Base-by-base conservation (phyloP, 2,113 vertebrate genomes). In the Salvelinus namaycush region DNA sequence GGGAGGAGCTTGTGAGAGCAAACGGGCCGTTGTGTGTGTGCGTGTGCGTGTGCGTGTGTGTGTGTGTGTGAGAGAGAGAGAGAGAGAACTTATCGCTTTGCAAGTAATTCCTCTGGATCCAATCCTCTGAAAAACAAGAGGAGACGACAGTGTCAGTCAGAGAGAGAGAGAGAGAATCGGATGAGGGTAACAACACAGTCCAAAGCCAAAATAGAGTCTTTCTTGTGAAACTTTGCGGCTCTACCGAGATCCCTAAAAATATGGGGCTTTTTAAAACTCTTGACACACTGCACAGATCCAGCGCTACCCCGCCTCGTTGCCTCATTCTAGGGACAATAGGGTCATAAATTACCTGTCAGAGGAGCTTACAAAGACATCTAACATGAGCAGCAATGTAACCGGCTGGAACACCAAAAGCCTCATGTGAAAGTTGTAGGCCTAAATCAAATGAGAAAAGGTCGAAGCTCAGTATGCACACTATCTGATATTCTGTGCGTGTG, bases 271-370 rank as follows among this genome's bases (percentile, higher is more conserved):
- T 78, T 51, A 79, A 76, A 77, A 77, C 62, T 73, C 80, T 69
- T 75, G 70, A 83, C 79, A 85, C 73, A 74, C 79, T 85, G 78
- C 68, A 79, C 31, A 72, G 76, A 84, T 83, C 75, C 62, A 69
- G 80, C 78, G 73, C 57, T 73, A 67, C 75, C 73, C n/a, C 74
- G 73, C 70, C 76, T 82, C 18, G 39, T 78, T 54, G 76, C 76
- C 74, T 82, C 71, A 73, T 70, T 76, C 71, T n/a, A 72, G 82
- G 83, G 70, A 87, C 76, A 83, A 91, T 71, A 20, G 79, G 60
- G 49, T 44, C 69, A 76, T 85, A 86, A 90, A 90, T 84, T 64
- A 65, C 65, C 76, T 86, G 78, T 74, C 81, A 82, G 26, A 60
- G 44, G 83, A 68, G 54, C 60, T 62, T 75, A 83, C 83, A 87